These are phyloP conservation scores for Scaptomyza graminum DNA, from an alignment of 1,140 invertebrate genomes.

Conservation along the genomic window DNA sequence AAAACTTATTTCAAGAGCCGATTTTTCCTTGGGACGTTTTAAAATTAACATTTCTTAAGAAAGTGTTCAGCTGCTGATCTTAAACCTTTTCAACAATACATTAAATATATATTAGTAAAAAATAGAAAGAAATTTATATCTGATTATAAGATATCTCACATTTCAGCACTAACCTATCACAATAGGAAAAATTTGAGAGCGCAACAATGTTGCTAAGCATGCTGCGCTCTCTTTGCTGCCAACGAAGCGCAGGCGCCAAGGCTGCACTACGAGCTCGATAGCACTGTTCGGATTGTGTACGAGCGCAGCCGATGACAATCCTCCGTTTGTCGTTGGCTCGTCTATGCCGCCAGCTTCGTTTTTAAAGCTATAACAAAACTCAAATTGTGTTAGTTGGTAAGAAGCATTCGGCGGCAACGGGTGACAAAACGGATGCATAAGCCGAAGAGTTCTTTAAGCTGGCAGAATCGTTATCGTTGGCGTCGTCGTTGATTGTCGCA, in stretches of 20 bases:
- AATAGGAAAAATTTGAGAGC: constrained; percentile 33
- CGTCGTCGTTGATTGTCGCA: constrained; percentile 2
- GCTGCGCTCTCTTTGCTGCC: constrained; percentile 7
- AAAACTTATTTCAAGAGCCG: too few relatives aligned
- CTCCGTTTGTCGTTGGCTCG: background rate
- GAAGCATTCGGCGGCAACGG: constrained; percentile 75
- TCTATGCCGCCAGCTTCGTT: constrained; percentile 41
- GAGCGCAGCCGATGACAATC: constrained; percentile 6
- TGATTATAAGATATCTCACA: background rate
- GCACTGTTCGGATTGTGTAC: background rate
- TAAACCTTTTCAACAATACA: too few relatives aligned
- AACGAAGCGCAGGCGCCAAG: constrained; percentile 19
- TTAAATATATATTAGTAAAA: background rate
- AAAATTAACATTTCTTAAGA: too few relatives aligned
- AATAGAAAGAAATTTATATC: background rate
- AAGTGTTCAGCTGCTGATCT: too few relatives aligned
- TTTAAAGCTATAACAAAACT: constrained; percentile 75
- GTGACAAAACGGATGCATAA: constrained; percentile 60
- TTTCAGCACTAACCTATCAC: constrained; percentile 23
- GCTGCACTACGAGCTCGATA: constrained; percentile 3
- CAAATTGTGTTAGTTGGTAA: constrained; percentile 78
- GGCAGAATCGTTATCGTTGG: constrained; percentile 10
- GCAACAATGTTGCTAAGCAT: constrained; percentile 33
- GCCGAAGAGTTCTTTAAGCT: constrained; percentile 19
- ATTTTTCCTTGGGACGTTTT: too few relatives aligned